Evolutionary conservation across 1,140 invertebrate species (phyloP).

Genomic region (Plectrocnemia conspersa): DNA sequence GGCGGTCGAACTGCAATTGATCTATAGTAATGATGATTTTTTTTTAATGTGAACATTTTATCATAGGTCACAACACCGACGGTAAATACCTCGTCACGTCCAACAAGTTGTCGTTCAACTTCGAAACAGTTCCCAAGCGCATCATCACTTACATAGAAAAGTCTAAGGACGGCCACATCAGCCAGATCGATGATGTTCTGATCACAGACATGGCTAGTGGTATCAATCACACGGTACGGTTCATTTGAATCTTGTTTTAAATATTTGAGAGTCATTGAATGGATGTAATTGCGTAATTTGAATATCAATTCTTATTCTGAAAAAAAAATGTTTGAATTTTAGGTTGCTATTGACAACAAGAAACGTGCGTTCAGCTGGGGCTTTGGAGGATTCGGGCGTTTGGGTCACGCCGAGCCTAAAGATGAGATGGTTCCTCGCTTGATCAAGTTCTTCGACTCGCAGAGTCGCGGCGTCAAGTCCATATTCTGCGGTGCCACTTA

Average conservation of each 20-base stretch:
- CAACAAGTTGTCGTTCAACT: slow-evolving; percentile 82
- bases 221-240: slow-evolving; percentile 77
- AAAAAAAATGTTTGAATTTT: slow-evolving; percentile 19
- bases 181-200: slow-evolving; percentile 77
- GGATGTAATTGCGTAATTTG: too few species aligned
- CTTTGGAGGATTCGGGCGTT: slow-evolving; percentile 87
- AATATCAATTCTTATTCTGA: neutral
- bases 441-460: slow-evolving; percentile 83
- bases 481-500: slow-evolving; percentile 83
- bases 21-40: neutral
- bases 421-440: slow-evolving; percentile 87
- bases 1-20: neutral
- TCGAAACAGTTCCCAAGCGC: slow-evolving; percentile 77
- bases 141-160: slow-evolving; percentile 85
- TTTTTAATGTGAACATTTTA: neutral
- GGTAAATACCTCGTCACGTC: slow-evolving; percentile 89
- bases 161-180: slow-evolving; percentile 78
- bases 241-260: neutral
- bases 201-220: slow-evolving; percentile 88
- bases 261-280: neutral
- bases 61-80: slow-evolving; percentile 83
- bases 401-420: slow-evolving; percentile 87
- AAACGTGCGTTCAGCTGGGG: slow-evolving; percentile 90
- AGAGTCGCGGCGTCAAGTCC: slow-evolving; percentile 72
- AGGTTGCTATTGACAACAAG: slow-evolving; percentile 81